These are phyloP conservation scores for Sycophila sp. DNA, from an alignment of 1,140 invertebrate genomes.

Conservation along the genomic window DNA sequence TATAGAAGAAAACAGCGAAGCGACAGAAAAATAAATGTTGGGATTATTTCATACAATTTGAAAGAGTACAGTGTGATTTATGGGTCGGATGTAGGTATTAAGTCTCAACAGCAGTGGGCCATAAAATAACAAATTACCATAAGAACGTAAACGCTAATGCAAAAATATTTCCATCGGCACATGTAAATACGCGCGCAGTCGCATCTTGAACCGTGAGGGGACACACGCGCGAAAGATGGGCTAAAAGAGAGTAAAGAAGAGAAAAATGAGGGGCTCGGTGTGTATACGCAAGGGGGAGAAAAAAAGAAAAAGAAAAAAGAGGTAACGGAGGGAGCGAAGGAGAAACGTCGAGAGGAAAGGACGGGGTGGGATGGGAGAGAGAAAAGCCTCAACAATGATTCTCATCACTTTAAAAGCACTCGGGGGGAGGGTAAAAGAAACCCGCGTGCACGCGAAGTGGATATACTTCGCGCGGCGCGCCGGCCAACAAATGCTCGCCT, in stretches of 20 bases:
- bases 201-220: too few relatives aligned
- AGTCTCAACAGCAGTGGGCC: too few relatives aligned
- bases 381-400: conserved; percentile 39
- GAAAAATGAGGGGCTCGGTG: not conserved
- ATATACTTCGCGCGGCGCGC: conserved; percentile 27
- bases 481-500: conserved; percentile 43
- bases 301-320: conserved; percentile 9
- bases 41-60: too few relatives aligned
- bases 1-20: too few relatives aligned
- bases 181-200: too few relatives aligned
- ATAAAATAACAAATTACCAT: too few relatives aligned
- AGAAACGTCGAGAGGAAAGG: conserved; percentile 5
- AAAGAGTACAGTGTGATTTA: too few relatives aligned
- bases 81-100: too few relatives aligned
- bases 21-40: too few relatives aligned
- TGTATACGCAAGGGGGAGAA: not conserved
- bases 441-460: conserved; percentile 8
- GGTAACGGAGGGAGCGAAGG: conserved; percentile 1
- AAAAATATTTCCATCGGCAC: too few relatives aligned
- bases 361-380: not conserved
- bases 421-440: not conserved
- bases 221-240: not conserved
- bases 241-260: not conserved
- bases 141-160: too few relatives aligned
- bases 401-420: conserved; percentile 46